Conservation (phyloP, 1,140 invertebrate species). For the Cherax quadricarinatus region DNA sequence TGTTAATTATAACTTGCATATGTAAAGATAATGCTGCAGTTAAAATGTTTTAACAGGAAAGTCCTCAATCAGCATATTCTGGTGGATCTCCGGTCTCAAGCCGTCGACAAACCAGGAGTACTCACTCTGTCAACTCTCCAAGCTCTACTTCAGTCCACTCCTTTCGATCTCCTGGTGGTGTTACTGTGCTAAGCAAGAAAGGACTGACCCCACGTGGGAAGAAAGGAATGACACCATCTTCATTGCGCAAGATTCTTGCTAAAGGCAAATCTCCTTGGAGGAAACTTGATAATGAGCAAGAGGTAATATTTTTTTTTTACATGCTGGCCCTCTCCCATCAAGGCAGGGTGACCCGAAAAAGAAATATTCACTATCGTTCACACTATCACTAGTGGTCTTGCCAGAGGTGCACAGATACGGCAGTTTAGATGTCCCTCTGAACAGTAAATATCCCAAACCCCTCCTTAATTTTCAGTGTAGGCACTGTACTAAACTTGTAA, state of each 20-base stretch:
- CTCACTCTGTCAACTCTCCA: not conserved
- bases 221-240: conserved; percentile 40
- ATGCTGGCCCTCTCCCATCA: not conserved
- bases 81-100: conserved; percentile 27
- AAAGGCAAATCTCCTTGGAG: conserved; percentile 60
- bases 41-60: not conserved
- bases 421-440: too few relatives aligned
- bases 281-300: conserved; percentile 36
- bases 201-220: conserved; percentile 38
- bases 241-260: conserved; percentile 42
- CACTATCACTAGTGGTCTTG: too few relatives aligned
- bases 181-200: conserved; percentile 40
- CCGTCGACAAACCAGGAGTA: not conserved
- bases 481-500: not conserved
- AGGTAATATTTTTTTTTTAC: conserved; percentile 1
- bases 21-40: not conserved
- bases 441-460: too few relatives aligned
- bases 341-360: too few relatives aligned
- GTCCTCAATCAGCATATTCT: not conserved
- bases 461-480: too few relatives aligned
- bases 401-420: too few relatives aligned
- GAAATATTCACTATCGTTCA: too few relatives aligned
- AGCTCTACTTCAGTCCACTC: not conserved
- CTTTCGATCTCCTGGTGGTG: conserved; percentile 18
- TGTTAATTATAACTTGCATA: too few relatives aligned